phyloP scores from a whole-genome alignment of 2,888 invertebrate genomes.

The Tachina fera region DNA sequence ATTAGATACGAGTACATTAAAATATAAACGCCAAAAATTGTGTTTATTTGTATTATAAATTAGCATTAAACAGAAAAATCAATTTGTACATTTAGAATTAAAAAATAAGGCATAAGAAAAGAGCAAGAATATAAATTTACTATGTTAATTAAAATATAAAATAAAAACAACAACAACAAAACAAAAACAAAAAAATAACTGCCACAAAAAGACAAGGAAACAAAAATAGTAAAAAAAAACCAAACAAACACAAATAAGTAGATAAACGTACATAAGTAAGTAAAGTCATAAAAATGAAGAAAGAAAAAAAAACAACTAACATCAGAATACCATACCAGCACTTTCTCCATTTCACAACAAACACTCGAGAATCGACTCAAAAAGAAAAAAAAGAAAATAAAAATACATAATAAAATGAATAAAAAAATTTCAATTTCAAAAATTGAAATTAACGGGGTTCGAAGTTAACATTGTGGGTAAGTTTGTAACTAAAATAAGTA shows the following conservation, averaged over 20 bases:
- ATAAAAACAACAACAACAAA: slow-evolving; percentile 31
- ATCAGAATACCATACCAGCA: slow-evolving; percentile 31
- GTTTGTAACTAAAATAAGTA: slow-evolving; percentile 67
- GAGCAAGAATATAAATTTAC: slow-evolving; percentile 48
- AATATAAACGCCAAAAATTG: slow-evolving; percentile 63
- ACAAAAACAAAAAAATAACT: slow-evolving; percentile 74
- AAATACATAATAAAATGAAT: not conserved
- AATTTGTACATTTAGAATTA: slow-evolving; percentile 69
- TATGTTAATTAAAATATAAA: slow-evolving; percentile 64
- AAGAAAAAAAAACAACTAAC: slow-evolving; percentile 33
- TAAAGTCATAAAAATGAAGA: not conserved
- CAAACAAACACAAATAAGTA: slow-evolving; percentile 22
- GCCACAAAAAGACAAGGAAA: slow-evolving; percentile 77
- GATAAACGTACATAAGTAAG: slow-evolving; percentile 8
- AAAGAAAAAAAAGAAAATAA: slow-evolving; percentile 14
- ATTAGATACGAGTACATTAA: not conserved
- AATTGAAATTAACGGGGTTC: slow-evolving; percentile 77
- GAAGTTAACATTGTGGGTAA: slow-evolving; percentile 81
- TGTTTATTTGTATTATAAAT: slow-evolving; percentile 70
- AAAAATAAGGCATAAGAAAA: slow-evolving; percentile 58
- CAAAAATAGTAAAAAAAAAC: slow-evolving; percentile 50
- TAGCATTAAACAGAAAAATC: slow-evolving; percentile 57
- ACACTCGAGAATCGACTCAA: slow-evolving; percentile 15
- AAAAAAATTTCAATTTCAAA: slow-evolving; percentile 37
- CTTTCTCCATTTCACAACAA: slow-evolving; percentile 43